Evolutionary conservation across 2,797 vertebrate species (phyloP).

Genomic region (Enteromius radiatus): DNA sequence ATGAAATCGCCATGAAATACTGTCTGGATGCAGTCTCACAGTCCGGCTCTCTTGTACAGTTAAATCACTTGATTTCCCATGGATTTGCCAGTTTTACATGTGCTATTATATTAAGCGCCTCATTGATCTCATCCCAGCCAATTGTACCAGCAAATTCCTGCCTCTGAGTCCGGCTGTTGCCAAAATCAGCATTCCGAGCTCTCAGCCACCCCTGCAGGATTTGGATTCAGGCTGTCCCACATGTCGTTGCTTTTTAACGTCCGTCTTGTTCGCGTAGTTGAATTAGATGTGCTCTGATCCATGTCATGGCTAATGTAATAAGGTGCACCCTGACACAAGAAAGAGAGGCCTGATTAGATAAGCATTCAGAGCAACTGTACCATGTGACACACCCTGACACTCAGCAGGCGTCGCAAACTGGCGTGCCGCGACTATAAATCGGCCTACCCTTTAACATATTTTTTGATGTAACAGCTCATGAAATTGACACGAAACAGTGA

Average conservation of each 20-base stretch:
- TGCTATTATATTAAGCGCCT: conserved; percentile 17
- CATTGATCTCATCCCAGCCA: conserved; percentile 20
- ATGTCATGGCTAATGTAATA: conserved; percentile 53
- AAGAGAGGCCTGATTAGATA: conserved; percentile 48
- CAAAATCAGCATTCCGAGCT: conserved; percentile 33
- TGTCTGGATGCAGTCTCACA: conserved; percentile 31
- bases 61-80: conserved; percentile 42
- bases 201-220: conserved; percentile 16
- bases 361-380: conserved; percentile 41
- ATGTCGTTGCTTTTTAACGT: conserved; percentile 39
- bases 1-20: conserved; percentile 32
- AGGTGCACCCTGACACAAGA: conserved; percentile 52
- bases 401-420: conserved; percentile 28
- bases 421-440: conserved; percentile 26
- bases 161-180: neutral
- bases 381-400: conserved; percentile 40
- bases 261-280: conserved; percentile 36
- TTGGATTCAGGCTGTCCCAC: conserved; percentile 22
- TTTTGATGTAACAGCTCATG: conserved; percentile 32
- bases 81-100: conserved; percentile 44
- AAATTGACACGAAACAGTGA: conserved; percentile 49
- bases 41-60: conserved; percentile 3
- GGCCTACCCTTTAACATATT: conserved; percentile 11
- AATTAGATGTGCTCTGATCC: conserved; percentile 55
- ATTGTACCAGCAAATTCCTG: conserved; percentile 24